These are phyloP conservation scores for Agrochola macilenta DNA, from an alignment of 2,888 invertebrate species.

Conservation along the genomic window DNA sequence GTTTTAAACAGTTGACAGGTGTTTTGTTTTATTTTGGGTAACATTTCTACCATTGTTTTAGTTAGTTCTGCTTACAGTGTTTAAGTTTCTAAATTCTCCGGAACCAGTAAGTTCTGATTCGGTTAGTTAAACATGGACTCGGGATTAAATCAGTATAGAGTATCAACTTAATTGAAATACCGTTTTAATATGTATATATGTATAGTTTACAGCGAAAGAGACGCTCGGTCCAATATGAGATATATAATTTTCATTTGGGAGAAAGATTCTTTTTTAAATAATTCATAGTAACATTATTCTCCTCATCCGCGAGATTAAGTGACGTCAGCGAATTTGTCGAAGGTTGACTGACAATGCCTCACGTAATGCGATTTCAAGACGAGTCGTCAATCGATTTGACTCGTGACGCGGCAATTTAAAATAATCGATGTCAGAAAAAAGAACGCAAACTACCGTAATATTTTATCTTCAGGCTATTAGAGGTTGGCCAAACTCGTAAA, in stretches of 20 bases:
- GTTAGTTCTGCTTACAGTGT: not conserved
- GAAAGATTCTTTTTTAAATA: not conserved
- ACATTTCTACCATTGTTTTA: slow-evolving; percentile 18
- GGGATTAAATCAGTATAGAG: slow-evolving; percentile 29
- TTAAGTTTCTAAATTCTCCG: slow-evolving; percentile 37
- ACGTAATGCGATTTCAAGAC: slow-evolving; percentile 61
- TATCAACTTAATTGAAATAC: slow-evolving; percentile 30
- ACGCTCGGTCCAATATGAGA: not conserved
- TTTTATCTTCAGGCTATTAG: slow-evolving; percentile 4
- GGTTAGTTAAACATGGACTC: slow-evolving; percentile 35
- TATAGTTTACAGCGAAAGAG: slow-evolving; percentile 3
- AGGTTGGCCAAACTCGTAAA: not conserved
- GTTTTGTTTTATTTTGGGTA: slow-evolving; percentile 33
- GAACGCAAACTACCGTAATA: slow-evolving; percentile 8
- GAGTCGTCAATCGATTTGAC: slow-evolving; percentile 62
- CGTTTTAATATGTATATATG: not conserved
- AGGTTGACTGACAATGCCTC: slow-evolving; percentile 41
- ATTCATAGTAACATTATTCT: slow-evolving; percentile 7
- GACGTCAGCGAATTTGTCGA: slow-evolving; percentile 55
- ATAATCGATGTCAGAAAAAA: slow-evolving; percentile 52
- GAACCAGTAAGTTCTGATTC: slow-evolving; percentile 38
- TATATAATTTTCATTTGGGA: not conserved
- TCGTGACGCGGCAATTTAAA: slow-evolving; percentile 57
- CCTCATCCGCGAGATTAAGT: slow-evolving; percentile 36
- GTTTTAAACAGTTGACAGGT: slow-evolving; percentile 44